phyloP scores from a whole-genome alignment of 2,888 invertebrate genomes.

The Caenorhabditis panamensis region DNA sequence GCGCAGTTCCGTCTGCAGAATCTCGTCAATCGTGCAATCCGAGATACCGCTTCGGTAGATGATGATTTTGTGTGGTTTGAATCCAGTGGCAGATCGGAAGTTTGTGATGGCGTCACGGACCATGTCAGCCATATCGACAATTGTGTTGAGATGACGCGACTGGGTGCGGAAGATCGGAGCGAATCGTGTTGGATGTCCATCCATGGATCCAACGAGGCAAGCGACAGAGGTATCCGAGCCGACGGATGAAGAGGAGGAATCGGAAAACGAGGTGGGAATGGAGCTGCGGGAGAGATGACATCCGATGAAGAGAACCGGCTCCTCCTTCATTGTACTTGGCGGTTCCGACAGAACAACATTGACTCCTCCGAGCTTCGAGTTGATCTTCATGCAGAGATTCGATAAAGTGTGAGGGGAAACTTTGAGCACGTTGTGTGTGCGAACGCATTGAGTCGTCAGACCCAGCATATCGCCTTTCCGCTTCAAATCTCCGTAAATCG shows the following conservation, averaged over 20 bases:
- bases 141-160: constrained; percentile 9
- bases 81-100: constrained; percentile 33
- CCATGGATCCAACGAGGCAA: constrained; percentile 55
- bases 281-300: constrained; percentile 49
- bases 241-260: constrained; percentile 19
- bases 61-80: constrained; percentile 56
- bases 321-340: neutral
- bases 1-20: constrained; percentile 51
- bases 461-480: constrained; percentile 50
- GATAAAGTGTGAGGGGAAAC: constrained; percentile 51
- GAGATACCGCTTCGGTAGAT: constrained; percentile 46
- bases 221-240: constrained; percentile 35
- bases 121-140: constrained; percentile 47
- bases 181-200: constrained; percentile 56
- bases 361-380: constrained; percentile 58
- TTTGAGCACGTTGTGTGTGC: constrained; percentile 41
- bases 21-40: constrained; percentile 30
- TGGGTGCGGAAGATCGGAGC: constrained; percentile 45
- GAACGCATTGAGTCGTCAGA: constrained; percentile 56
- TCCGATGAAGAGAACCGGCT: constrained; percentile 55
- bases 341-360: constrained; percentile 36
- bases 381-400: constrained; percentile 63
- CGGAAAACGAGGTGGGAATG: neutral
- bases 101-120: constrained; percentile 40
- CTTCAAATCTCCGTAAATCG: constrained; percentile 54